Evolutionary conservation across 2,113 vertebrate species (phyloP), one percentile per base, ranked within the genome.

Genomic region (Talpa occidentalis): DNA sequence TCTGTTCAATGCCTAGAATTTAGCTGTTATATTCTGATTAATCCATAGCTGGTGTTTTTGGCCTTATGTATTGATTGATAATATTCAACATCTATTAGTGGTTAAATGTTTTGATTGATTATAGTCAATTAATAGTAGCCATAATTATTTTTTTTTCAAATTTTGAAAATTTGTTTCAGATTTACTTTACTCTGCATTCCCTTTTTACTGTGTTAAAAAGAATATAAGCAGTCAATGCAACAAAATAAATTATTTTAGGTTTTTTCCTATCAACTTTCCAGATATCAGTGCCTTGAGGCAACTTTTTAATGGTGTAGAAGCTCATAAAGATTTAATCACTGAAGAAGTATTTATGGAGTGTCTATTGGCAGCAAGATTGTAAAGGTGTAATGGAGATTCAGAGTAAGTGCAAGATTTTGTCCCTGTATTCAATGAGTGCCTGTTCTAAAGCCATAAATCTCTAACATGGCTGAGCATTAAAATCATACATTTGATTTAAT

Each of bases 291-390:
- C 30, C 83, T 81, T 60, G 19, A 86, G 83, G 90, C 42, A 79
- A 67, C 49, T 95, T 40, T 95, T 37, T 69, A 86, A 91, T 80
- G n/a, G 15, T 70, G 8, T 62, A 40, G 12, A 64, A 9, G 19
- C 60, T 89, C 21, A 47, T 66, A 83, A 95, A 89, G 40, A 86
- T 91, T 93, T 94, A 96, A 86, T 79, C 32, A 35, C 26, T 87
- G 22, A 84, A 59, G 78, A 93, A 87, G 79, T 91, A 83, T 77
- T 95, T 93, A 93, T 77, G 59, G 64, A 69, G 37, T n/a, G 2
- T 70, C 16, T 80, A 52, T 91, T 37, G 9, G 1, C 79, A 96
- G 64, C 5, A 47, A 60, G 64, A 83, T 85, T 89, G 40, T 56
- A 77, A 76, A 86, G 54, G 70, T 54, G 8, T 54, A 52, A 47